These are phyloP conservation scores for Leptinotarsa lineolata DNA, from an alignment of 1,140 invertebrate genomes.

Conservation along the genomic window DNA sequence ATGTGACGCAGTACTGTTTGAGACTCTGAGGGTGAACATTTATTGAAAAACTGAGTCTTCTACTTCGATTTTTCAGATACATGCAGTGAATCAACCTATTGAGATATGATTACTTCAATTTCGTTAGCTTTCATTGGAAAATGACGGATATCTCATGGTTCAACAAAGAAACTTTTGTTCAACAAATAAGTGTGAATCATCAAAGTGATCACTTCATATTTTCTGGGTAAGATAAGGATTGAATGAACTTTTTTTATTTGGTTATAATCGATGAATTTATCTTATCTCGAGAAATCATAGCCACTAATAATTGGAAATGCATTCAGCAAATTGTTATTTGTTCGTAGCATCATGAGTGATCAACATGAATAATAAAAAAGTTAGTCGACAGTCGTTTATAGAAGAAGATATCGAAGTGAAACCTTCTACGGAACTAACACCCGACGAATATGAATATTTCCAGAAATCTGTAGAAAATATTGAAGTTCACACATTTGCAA, in stretches of 20 bases:
- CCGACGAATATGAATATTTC: slow-evolving; percentile 30
- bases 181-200: too few species aligned
- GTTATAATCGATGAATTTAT: not conserved
- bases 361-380: not conserved
- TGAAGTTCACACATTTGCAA: not conserved
- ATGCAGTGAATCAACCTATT: too few species aligned
- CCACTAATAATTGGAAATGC: not conserved
- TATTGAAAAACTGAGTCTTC: too few species aligned
- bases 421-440: slow-evolving; percentile 28
- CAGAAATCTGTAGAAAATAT: slow-evolving; percentile 2
- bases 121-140: too few species aligned
- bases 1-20: too few species aligned
- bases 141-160: too few species aligned
- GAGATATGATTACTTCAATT: too few species aligned
- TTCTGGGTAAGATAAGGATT: too few species aligned
- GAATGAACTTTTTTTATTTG: not conserved
- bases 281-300: not conserved
- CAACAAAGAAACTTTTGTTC: too few species aligned
- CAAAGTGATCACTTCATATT: too few species aligned
- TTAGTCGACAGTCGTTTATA: not conserved
- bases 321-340: not conserved
- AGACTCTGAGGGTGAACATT: too few species aligned
- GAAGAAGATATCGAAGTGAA: slow-evolving; percentile 22
- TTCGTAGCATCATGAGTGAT: not conserved
- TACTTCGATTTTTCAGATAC: too few species aligned